These are phyloP conservation scores for Lagopus muta DNA, from an alignment of 2,113 vertebrate species.

Conservation along the genomic window DNA sequence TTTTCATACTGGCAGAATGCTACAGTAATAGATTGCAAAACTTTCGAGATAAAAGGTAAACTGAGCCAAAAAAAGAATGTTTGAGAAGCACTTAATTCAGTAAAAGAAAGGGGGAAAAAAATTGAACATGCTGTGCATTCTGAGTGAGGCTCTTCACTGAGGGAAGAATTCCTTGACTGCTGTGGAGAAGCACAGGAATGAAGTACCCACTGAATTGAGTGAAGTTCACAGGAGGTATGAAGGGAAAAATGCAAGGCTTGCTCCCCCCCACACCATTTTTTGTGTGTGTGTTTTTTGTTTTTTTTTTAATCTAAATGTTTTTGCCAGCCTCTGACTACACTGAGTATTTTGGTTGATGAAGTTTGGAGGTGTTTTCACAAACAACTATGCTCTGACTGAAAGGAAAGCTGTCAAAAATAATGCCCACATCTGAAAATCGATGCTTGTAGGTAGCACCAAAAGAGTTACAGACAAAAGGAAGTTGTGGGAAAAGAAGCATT, in stretches of 20 bases:
- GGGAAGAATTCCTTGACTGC: not conserved
- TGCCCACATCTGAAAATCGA: not conserved
- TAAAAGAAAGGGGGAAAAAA: constrained; percentile 3
- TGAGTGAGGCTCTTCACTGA: constrained; percentile 20
- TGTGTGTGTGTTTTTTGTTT: not conserved
- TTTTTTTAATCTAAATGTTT: not conserved
- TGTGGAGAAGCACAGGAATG: not conserved
- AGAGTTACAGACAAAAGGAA: not conserved
- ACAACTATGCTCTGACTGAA: not conserved
- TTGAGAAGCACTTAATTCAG: constrained; percentile 46
- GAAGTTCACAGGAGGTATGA: not conserved
- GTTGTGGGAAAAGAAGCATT: not conserved
- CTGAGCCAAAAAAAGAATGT: not conserved
- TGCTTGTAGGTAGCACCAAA: not conserved
- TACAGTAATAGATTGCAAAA: not conserved
- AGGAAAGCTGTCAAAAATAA: not conserved
- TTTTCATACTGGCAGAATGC: not conserved
- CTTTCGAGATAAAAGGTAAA: not conserved
- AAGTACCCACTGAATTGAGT: not conserved
- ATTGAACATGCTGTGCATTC: not conserved
- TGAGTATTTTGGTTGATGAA: not conserved
- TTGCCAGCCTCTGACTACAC: not conserved
- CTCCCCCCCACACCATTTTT: not conserved
- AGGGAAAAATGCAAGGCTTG: not conserved
- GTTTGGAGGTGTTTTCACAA: not conserved